phyloP scores from a whole-genome alignment of 2,888 invertebrate species.

The Matsumyia berberina region DNA sequence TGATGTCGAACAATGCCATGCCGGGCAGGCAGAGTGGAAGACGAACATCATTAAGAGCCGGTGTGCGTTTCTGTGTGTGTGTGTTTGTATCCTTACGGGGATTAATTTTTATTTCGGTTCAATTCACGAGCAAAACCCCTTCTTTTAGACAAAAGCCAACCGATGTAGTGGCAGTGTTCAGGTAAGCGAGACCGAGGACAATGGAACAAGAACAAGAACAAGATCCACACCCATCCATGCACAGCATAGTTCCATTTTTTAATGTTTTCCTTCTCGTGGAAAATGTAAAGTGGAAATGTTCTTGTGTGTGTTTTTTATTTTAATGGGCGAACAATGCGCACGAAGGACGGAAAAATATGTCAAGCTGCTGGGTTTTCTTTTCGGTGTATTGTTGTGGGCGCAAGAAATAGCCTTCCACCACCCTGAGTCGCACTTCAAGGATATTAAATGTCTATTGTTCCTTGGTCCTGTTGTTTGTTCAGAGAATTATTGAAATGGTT shows the following conservation, averaged over 20 bases:
- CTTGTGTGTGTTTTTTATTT: conserved; percentile 21
- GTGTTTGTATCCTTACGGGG: conserved; percentile 34
- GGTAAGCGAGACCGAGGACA: conserved; percentile 49
- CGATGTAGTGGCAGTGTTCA: neutral
- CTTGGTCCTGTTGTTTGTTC: conserved; percentile 37
- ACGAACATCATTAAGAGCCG: conserved; percentile 48
- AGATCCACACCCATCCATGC: conserved; percentile 33
- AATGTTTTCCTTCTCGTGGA: conserved; percentile 37
- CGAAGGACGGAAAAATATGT: conserved; percentile 54
- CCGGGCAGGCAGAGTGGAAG: neutral
- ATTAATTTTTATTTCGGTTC: conserved; percentile 62
- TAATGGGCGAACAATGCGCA: conserved; percentile 50
- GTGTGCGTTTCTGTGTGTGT: neutral
- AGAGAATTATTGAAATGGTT: conserved; percentile 60
- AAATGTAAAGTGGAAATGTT: conserved; percentile 61
- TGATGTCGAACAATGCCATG: conserved; percentile 40
- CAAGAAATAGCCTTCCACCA: neutral
- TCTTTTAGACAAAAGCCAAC: conserved; percentile 16
- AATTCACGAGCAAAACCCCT: conserved; percentile 25
- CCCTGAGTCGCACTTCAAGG: conserved; percentile 43
- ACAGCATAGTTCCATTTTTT: conserved; percentile 18
- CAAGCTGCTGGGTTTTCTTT: conserved; percentile 54
- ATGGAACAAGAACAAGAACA: conserved; percentile 59
- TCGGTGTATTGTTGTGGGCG: conserved; percentile 18
- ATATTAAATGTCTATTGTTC: conserved; percentile 62